Evolutionary conservation across 2,888 invertebrate species (phyloP), one percentile per base, ranked within the genome.

Genomic region (Yponomeuta malinellus): DNA sequence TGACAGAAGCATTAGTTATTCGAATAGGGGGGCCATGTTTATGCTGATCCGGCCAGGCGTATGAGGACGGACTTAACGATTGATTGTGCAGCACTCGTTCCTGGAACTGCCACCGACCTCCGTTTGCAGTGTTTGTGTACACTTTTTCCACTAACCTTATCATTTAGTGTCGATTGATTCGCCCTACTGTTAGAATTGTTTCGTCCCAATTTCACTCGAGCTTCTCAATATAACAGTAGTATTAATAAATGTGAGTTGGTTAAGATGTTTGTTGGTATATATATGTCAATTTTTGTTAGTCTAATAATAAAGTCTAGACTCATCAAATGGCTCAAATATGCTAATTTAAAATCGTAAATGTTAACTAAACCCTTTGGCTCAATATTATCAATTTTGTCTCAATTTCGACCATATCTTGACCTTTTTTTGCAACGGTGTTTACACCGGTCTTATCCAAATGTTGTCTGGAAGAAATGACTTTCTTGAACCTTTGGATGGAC

Each of bases 301-400:
- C 79, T 80, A 81, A 82, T 83, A 83, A 81, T 82, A 76, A 79
- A 82, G 87, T 86, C 86, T 86, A 86, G 86, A 86, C 86, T 78
- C 80, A 82, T 83, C 85, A 67, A 84, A 86, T 85, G 82, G 82
- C 82, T 81, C 78, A 79, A 80, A 84, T 83, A 87, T 86, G 84
- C 80, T 83, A 87, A 86, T 84, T 75, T 74, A 73, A 78, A 76
- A 75, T 79, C 67, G 80, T 78, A 77, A 80, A 79, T 77, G 78
- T 76, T 65, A 31, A 65, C 65, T 31, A 23, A 65, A 65, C 65
- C 65, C 65, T 65, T 65, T 23, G n/a, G 12, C 52, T 59, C 15
- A 43, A 68, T 37, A 66, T 66, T 66, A 15, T 12, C 15, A 1
- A 59, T 59, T 59, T 15, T 59, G 52, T 59, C 15, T 8, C 15